phyloP scores from a whole-genome alignment of 2,888 invertebrate species.

The Tipula confusa region DNA sequence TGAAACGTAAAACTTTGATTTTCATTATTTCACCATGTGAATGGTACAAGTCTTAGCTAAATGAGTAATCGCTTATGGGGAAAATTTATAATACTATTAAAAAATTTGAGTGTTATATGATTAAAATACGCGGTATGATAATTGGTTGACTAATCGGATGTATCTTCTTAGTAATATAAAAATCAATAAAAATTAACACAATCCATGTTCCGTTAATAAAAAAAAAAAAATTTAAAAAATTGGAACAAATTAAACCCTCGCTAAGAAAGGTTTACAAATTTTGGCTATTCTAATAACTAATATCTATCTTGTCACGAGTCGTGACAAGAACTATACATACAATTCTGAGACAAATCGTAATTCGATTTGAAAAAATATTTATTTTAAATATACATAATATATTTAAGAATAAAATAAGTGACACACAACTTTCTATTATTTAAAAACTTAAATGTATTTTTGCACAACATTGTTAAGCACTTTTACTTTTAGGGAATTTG shows the following conservation, averaged over 20 bases:
- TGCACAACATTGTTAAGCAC: neutral
- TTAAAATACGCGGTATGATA: neutral
- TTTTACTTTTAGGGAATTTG: neutral
- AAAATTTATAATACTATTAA: neutral
- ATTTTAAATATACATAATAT: neutral
- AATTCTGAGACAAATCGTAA: neutral
- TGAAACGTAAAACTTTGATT: neutral
- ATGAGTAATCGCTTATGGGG: neutral
- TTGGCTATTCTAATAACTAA: too few relatives aligned
- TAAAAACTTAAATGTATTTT: neutral
- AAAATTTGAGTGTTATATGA: neutral
- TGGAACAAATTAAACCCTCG: slow-evolving; percentile 9
- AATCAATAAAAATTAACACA: neutral
- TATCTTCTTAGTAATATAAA: too few relatives aligned
- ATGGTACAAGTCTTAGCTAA: neutral
- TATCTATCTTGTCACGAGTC: neutral
- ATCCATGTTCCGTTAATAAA: neutral
- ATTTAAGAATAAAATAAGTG: neutral
- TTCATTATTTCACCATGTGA: neutral
- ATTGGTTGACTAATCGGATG: neutral
- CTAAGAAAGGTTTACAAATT: neutral
- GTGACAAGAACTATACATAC: too few relatives aligned
- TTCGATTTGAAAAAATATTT: neutral
- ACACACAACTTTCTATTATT: neutral
- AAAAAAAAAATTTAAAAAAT: neutral